Base-by-base conservation (phyloP, 2,797 vertebrate species). In the Loriculus beryllinus region DNA sequence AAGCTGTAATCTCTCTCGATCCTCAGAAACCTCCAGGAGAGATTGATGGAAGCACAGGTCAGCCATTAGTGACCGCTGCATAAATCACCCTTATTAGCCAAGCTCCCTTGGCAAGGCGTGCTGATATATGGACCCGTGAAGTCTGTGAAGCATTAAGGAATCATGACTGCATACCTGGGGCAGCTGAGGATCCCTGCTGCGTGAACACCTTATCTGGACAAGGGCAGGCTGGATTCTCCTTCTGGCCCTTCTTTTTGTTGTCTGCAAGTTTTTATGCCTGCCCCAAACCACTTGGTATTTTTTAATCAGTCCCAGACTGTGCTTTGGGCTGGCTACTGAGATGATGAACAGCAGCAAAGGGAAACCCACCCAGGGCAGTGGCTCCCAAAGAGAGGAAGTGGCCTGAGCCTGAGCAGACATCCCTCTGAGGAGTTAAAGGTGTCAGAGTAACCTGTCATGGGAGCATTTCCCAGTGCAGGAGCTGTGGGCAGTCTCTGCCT, bases 1-100 rank as follows among this genome's bases (percentile, higher is more conserved):
- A 83, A 86, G 82, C 82, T 42, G 75, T 84, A 94, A 95, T 86
- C 93, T 95, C 75, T 57, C 48, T 75, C 33, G 23, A 68, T 87
- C 91, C 95, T 93, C 86, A 25, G 79, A 84, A 94, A 93, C 82
- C 71, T 93, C 86, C n/a, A 40, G 88, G 52, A 87, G 86, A 94
- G 95, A 95, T 84, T 94, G 93, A 95, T 94, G 91, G 88, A 43
- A 89, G 65, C 71, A 82, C 67, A 43, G 95, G 93, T 94, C 91
- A 94, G 86, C 91, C 95, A 94, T 95, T 94, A 95, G 94, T 90
- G 94, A 88, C 94, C 90, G 23, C 76, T 37, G 82, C 88, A 95
- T 95, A 91, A 94, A 94, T 95, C 95, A 95, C 48, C 39, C 93
- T 84, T 86, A 90, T 94, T 93, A 94, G 86, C 88, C 35, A 20